Conservation (phyloP, 2,113 vertebrate species). For the Piaya cayana region DNA sequence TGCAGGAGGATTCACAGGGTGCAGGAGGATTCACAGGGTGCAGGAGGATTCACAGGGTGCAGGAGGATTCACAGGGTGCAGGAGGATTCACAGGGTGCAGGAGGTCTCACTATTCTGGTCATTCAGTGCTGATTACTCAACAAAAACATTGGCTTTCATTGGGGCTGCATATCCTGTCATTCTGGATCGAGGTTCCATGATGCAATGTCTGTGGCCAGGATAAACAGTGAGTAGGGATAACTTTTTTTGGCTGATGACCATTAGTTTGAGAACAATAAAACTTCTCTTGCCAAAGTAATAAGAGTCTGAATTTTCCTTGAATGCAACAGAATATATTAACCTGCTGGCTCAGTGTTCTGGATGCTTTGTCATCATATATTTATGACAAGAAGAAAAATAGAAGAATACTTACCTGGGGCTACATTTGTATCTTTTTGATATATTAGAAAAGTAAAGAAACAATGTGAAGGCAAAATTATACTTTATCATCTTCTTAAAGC, state of each 20-base stretch:
- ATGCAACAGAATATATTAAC: not conserved
- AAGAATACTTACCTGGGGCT: not conserved
- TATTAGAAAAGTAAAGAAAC: not conserved
- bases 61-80: too few relatives aligned
- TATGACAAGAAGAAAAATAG: not conserved
- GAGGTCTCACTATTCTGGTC: not conserved
- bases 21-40: too few relatives aligned
- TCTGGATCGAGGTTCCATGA: conserved; percentile 32
- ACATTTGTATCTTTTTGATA: not conserved
- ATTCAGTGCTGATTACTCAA: conserved; percentile 35
- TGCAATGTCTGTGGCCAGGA: conserved; percentile 23
- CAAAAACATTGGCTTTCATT: conserved; percentile 19
- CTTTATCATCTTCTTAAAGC: not conserved
- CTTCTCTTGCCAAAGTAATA: conserved; percentile 31
- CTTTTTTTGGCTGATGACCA: not conserved
- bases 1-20: too few relatives aligned
- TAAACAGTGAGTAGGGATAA: conserved; percentile 51
- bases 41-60: too few relatives aligned
- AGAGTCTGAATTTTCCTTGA: not conserved
- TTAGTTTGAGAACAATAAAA: conserved; percentile 36
- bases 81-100: too few relatives aligned
- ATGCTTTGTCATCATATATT: conserved; percentile 7
- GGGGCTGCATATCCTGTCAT: conserved; percentile 3
- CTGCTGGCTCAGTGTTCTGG: not conserved
- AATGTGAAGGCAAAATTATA: not conserved